Evolutionary conservation across 2,888 invertebrate species (phyloP).

Genomic region (Mesorhabditis spiculigera): DNA sequence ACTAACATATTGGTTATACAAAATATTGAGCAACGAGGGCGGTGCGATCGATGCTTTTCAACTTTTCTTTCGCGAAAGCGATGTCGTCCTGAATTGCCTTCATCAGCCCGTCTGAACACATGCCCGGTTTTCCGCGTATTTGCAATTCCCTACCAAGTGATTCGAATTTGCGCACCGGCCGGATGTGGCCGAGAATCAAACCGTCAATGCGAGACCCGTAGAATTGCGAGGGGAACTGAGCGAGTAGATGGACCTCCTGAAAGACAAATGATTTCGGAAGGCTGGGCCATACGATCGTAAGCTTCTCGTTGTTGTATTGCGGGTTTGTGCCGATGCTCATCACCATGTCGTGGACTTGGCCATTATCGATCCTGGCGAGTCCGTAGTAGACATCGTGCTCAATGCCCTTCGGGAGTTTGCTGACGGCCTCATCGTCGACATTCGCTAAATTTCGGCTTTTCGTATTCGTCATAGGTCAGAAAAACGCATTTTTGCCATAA

Average conservation of each 20-base stretch:
- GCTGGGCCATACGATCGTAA: conserved; percentile 71
- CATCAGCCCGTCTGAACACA: conserved; percentile 71
- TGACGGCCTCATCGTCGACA: conserved; percentile 75
- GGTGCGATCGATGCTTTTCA: conserved; percentile 62
- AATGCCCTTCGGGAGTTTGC: conserved; percentile 73
- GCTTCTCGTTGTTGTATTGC: conserved; percentile 82
- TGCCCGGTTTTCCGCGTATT: not conserved
- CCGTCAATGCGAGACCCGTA: conserved; percentile 79
- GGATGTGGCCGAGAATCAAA: conserved; percentile 76
- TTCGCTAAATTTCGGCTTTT: conserved; percentile 63
- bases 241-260: conserved; percentile 30
- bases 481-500: conserved; percentile 6
- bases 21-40: too few species aligned
- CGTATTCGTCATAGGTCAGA: not conserved
- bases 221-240: conserved; percentile 68
- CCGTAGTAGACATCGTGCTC: conserved; percentile 87
- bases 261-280: not conserved
- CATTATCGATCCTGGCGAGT: conserved; percentile 74
- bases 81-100: conserved; percentile 78
- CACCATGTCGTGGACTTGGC: conserved; percentile 68
- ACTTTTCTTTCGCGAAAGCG: conserved; percentile 66
- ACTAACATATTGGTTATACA: too few species aligned
- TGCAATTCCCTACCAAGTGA: conserved; percentile 65
- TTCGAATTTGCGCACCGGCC: conserved; percentile 78
- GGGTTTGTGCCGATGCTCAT: conserved; percentile 96